Evolutionary conservation across 2,888 invertebrate genomes (phyloP), one percentile per base, ranked within the genome.

Genomic region (Phorcus lineatus): DNA sequence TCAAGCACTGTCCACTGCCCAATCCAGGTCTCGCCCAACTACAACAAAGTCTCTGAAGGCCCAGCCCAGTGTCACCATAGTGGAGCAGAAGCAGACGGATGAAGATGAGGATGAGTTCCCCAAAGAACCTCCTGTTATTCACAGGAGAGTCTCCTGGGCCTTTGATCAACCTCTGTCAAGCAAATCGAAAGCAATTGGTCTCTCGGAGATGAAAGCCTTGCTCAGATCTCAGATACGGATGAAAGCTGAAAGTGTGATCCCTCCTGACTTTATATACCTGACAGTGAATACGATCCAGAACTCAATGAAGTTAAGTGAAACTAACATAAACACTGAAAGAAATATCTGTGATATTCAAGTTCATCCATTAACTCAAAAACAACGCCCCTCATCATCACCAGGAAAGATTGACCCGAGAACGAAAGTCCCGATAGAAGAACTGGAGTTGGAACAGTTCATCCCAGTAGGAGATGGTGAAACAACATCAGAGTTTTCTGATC

Each of bases 241-340:
- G 86, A 89, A 87, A 80, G 84, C 88, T 17, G 90, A 90, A 66
- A 89, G 83, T 40, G 81, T 88, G 77, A 86, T 91, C 11, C 92
- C 92, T 1, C 92, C 92, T 19, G 91, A 92, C 80, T 92, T 92
- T 84, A 90, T 92, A 16, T 92, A 91, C 78, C 83, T 91, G n/a
- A 90, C 91, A 16, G 90, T 92, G 0, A 91, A 90, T 85, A 88
- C 91, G 47, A 91, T 92, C 55, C 91, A 92, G 70, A 86, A 87
- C 57, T 86, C 88, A 4, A 87, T 90, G 87, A 88, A 86, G 74
- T 86, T 87, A 1, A 86, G 85, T 28, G 90, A 90, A 80, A 87
- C 88, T 47, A 86, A 83, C 77, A 83, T 74, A 78, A 90, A 91
- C 80, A 91, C 90, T 19, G 85, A 86, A 53, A 80, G 81, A 66